Base-by-base conservation (phyloP, 1,140 invertebrate species). In the Zaprionus gabonicus region DNA sequence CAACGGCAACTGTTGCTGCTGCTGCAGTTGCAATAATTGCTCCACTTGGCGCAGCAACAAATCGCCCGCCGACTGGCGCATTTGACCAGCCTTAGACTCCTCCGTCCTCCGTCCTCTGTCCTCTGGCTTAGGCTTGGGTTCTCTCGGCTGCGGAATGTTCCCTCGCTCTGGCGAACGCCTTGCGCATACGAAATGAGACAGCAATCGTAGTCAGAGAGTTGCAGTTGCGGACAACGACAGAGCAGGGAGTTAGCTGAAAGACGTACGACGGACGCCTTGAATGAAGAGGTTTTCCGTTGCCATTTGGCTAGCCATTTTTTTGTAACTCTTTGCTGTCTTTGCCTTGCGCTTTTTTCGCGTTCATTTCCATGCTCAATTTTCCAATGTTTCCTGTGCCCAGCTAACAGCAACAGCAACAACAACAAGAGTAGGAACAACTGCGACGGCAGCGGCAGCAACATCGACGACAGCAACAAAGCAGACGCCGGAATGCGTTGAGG, bases 311-410 rank as follows among this genome's bases (percentile, higher is more conserved):
- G 69, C 68, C 57, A 84, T 88, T 88, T 80, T 85, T 81, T 81
- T 87, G 51, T 60, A 23, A n/a, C 27, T 36, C 23, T 38, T 58
- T 62, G 57, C 71, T 67, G 20, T 55, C 20, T 66, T 5, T 68
- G 65, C 38, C 27, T 25, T 67, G 36, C 25, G 23, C 31, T 15
- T 65, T 53, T n/a, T 51, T 53, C 31, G 67, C 71, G 78, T 81
- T 87, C 86, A 90, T 90, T 88, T 90, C 85, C 85, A 88, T 90
- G 85, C 81, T 90, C 85, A 90, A 90, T 88, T 90, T 88, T 85
- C 81, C 85, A 90, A 84, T 84, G 81, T 90, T 88, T 88, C 85
- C 86, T 88, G 85, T 85, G 81, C 78, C 79, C 78, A 85, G 65
- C 78, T 79, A 81, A 78, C 80, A 88, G 49, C 58, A 78, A 67